Evolutionary conservation across 2,113 vertebrate genomes (phyloP).

Genomic region (Regulus satrapa): DNA sequence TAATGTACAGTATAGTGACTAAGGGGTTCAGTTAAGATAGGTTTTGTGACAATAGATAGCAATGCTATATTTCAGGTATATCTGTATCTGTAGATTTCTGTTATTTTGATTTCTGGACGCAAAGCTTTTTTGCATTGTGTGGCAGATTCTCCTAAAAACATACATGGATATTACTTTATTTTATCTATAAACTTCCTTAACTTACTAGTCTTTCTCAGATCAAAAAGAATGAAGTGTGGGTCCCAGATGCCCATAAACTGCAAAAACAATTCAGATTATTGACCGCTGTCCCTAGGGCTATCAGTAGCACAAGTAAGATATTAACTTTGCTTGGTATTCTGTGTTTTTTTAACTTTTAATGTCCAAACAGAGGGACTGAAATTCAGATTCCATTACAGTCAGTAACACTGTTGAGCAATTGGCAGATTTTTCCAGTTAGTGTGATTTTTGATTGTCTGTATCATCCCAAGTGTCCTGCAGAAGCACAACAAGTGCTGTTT

Average conservation of each 20-base stretch:
- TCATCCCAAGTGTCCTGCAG: background rate
- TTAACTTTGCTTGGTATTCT: background rate
- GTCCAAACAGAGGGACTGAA: background rate
- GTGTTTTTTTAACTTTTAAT: background rate
- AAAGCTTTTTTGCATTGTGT: background rate
- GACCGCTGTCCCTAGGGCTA: background rate
- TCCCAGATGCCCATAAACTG: background rate
- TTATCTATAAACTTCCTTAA: background rate
- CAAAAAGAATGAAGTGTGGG: background rate
- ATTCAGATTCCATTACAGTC: background rate
- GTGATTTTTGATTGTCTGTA: background rate
- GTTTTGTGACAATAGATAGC: background rate
- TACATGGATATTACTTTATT: background rate
- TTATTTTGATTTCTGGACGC: background rate
- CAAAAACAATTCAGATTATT: background rate
- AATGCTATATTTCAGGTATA: background rate
- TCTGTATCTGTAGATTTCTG: background rate
- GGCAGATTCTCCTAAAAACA: background rate
- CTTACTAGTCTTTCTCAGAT: background rate
- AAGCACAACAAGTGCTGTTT: background rate
- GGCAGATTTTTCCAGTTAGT: background rate
- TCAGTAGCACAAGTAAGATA: background rate
- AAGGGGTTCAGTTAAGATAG: background rate
- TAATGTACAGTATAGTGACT: background rate
- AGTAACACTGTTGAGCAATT: background rate